Percentiles rank a stretch among this genome's conserved stretches.
phyloP scores from a whole-genome alignment of 1,140 invertebrate species.

The Heliconius eleuchia region DNA sequence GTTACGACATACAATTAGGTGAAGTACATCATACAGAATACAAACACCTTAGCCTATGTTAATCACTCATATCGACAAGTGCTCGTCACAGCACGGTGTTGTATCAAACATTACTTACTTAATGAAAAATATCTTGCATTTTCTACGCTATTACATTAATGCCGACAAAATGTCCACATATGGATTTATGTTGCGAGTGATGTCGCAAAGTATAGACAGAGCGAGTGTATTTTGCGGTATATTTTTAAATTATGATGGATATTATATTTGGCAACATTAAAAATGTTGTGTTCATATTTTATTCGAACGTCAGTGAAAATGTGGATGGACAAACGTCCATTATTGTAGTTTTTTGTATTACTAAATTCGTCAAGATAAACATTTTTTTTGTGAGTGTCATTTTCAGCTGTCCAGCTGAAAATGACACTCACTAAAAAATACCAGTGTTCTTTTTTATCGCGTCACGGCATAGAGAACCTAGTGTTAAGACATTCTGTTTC shows the following conservation, averaged over 20 bases:
- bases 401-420: not conserved
- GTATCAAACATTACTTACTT: constrained; percentile 4
- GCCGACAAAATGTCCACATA: not conserved
- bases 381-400: too few species aligned
- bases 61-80: not conserved
- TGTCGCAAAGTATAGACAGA: not conserved
- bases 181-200: not conserved
- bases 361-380: too few species aligned
- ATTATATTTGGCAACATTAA: not conserved
- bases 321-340: too few species aligned
- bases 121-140: constrained; percentile 4
- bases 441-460: too few species aligned
- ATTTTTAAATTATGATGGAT: not conserved
- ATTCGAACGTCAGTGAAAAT: not conserved
- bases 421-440: not conserved
- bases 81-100: not conserved
- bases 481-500: too few species aligned
- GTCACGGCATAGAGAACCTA: too few species aligned
- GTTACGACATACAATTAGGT: not conserved
- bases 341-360: too few species aligned
- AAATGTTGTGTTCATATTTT: not conserved
- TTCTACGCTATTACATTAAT: constrained; percentile 7
- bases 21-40: not conserved
- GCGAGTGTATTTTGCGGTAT: not conserved
- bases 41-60: not conserved